Evolutionary conservation across 2,113 vertebrate genomes (phyloP).

Genomic region (Oostethus manadensis): DNA sequence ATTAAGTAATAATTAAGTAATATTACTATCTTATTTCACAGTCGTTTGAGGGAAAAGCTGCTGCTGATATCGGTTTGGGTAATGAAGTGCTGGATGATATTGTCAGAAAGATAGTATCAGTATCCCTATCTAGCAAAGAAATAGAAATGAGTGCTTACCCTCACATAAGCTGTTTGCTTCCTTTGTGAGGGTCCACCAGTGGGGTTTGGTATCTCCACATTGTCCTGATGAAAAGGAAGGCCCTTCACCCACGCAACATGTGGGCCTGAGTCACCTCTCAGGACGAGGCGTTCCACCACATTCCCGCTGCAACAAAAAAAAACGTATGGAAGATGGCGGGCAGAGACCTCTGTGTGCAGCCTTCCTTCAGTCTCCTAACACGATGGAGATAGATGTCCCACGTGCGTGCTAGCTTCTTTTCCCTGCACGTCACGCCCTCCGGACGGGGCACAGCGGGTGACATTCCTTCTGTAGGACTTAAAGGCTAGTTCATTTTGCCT

Average conservation of each 20-base stretch:
- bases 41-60: too few species aligned
- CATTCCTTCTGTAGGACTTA: too few species aligned
- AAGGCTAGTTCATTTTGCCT: too few species aligned
- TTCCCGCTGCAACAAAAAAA: conserved; percentile 22
- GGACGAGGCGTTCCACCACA: conserved; percentile 19
- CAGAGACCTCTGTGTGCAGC: conserved; percentile 10
- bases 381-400: conserved; percentile 57
- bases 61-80: too few species aligned
- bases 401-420: conserved; percentile 37
- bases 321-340: conserved; percentile 19
- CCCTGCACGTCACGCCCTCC: neutral
- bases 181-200: conserved; percentile 15
- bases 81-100: too few species aligned
- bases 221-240: conserved; percentile 33
- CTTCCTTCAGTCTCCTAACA: conserved; percentile 55
- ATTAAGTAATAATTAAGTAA: too few species aligned
- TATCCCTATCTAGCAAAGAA: neutral
- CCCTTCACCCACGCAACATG: conserved; percentile 19
- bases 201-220: conserved; percentile 38
- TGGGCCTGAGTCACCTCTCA: conserved; percentile 39
- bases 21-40: too few species aligned
- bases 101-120: too few species aligned
- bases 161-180: conserved; percentile 6
- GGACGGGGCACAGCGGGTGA: too few species aligned
- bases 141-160: conserved; percentile 34